Evolutionary conservation across 2,797 vertebrate species (phyloP).

Genomic region (Orestias chungarensis): DNA sequence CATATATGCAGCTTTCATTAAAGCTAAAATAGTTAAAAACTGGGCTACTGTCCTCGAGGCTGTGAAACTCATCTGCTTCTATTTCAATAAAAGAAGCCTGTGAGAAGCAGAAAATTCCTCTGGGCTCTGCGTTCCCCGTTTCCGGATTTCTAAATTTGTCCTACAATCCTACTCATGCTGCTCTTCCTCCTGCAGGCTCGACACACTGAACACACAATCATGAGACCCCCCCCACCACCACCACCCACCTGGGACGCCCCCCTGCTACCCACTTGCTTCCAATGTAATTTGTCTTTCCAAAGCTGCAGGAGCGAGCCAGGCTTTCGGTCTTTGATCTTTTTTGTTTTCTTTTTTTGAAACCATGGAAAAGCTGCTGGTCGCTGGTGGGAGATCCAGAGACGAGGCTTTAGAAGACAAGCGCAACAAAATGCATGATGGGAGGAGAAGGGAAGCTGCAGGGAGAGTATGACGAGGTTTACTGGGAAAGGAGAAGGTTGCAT

Average conservation of each 20-base stretch:
- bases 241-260: neutral
- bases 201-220: no score
- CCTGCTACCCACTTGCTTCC: no score
- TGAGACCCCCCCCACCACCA: no score
- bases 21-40: neutral
- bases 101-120: conserved; percentile 29
- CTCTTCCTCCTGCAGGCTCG: conserved; percentile 33
- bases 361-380: conserved; percentile 4
- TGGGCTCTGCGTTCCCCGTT: conserved; percentile 33
- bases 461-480: no score
- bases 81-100: neutral
- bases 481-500: no score
- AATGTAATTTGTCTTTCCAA: neutral
- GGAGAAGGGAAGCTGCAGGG: no score
- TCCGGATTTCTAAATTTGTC: conserved; percentile 55
- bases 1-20: conserved; percentile 21
- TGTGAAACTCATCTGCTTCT: neutral
- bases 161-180: conserved; percentile 38
- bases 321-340: no score
- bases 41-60: neutral
- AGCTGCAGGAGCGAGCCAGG: neutral
- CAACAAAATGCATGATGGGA: no score
- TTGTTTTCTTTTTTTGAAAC: conserved; percentile 52
- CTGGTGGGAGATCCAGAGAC: conserved; percentile 46
- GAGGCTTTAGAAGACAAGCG: no score